phyloP scores from a whole-genome alignment of 2,888 invertebrate species.

The Stenoptilia bipunctidactyla region DNA sequence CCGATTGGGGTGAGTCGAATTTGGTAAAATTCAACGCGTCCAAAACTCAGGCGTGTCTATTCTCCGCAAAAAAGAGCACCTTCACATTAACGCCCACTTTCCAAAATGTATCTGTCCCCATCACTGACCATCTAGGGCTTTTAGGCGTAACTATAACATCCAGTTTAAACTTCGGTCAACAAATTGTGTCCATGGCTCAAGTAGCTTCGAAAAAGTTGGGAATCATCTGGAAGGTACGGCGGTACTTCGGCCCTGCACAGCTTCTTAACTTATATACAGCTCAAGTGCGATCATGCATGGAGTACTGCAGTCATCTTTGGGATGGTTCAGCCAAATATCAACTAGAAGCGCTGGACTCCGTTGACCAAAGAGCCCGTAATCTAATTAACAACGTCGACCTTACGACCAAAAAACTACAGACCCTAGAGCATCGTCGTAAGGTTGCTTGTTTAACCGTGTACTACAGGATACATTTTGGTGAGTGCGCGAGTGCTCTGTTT shows the following conservation, averaged over 20 bases:
- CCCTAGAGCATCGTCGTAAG: neutral
- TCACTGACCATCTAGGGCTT: neutral
- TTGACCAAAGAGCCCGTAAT: neutral
- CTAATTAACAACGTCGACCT: neutral
- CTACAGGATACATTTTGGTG: neutral
- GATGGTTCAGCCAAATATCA: constrained; percentile 2
- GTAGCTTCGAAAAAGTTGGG: neutral
- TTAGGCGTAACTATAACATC: neutral
- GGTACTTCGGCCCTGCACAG: constrained; percentile 1
- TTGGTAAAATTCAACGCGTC: constrained; percentile 10
- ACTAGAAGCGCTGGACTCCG: neutral
- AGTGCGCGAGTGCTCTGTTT: neutral
- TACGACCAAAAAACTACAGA: neutral
- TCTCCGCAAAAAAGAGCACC: constrained; percentile 9
- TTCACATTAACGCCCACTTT: constrained; percentile 2
- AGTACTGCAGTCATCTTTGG: constrained; percentile 2
- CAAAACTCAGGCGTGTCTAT: constrained; percentile 12
- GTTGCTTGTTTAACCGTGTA: neutral
- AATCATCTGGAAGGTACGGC: neutral
- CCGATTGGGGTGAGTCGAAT: constrained; percentile 6
- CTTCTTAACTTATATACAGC: neutral
- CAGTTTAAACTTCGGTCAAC: neutral
- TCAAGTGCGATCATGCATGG: neutral
- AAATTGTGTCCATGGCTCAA: constrained; percentile 4
- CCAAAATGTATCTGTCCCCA: constrained; percentile 1